phyloP scores from a whole-genome alignment of 1,140 invertebrate genomes.

The Dufourea novaeangliae region DNA sequence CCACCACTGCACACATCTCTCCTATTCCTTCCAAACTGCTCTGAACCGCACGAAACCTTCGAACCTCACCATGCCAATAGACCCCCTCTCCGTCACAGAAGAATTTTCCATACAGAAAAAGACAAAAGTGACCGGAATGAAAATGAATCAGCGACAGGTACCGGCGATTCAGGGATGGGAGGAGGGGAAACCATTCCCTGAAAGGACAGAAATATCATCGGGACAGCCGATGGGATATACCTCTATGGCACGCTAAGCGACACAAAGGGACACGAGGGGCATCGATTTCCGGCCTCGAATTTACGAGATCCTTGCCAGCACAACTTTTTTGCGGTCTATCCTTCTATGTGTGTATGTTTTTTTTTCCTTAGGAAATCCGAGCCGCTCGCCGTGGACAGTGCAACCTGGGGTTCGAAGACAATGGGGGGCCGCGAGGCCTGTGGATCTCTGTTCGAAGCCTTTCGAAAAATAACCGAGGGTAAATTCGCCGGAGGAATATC shows the following conservation, averaged over 20 bases:
- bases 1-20: no score
- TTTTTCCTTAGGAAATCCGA: not conserved
- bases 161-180: no score
- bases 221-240: not conserved
- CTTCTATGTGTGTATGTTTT: not conserved
- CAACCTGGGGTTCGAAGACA: not conserved
- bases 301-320: constrained; percentile 21
- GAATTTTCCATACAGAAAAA: no score
- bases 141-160: no score
- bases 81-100: no score
- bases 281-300: constrained; percentile 33
- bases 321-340: constrained; percentile 26
- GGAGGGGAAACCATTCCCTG: not conserved
- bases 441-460: not conserved
- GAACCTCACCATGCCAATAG: no score
- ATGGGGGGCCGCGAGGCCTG: not conserved
- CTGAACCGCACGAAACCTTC: no score
- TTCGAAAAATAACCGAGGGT: constrained; percentile 11
- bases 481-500: constrained; percentile 41
- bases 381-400: not conserved
- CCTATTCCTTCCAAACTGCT: no score
- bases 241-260: not conserved
- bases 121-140: no score
- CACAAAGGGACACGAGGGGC: not conserved
- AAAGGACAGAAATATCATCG: not conserved